phyloP scores from a whole-genome alignment of 2,113 vertebrate genomes.

The Rhegmatorhina hoffmannsi region DNA sequence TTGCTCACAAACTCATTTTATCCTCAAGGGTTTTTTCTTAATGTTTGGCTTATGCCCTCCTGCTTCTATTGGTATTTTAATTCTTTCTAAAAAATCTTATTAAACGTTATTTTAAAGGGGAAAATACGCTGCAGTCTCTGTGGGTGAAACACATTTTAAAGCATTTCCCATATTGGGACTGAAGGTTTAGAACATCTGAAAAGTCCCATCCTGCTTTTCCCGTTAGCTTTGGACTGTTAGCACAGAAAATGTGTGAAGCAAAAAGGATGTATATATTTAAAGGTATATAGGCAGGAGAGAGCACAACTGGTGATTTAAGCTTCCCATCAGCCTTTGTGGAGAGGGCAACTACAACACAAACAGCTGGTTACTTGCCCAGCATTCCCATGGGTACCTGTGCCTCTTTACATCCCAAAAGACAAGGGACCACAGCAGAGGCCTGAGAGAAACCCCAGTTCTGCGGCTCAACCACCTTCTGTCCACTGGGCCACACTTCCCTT shows the following conservation, averaged over 20 bases:
- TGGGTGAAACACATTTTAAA: not conserved
- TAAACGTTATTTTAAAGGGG: not conserved
- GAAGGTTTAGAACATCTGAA: not conserved
- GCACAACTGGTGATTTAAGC: accelerated
- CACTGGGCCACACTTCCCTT: not conserved
- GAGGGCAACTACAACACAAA: not conserved
- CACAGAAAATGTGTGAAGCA: not conserved
- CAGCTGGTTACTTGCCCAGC: accelerated
- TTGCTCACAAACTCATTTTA: conserved; percentile 20
- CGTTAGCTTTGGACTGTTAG: not conserved
- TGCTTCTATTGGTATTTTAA: conserved; percentile 24
- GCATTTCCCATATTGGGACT: not conserved
- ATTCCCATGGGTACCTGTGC: accelerated
- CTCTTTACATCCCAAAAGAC: not conserved
- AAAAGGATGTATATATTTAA: not conserved
- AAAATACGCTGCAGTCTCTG: not conserved
- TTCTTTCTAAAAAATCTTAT: not conserved
- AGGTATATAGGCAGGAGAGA: not conserved
- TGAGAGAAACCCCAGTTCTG: not conserved
- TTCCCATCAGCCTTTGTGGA: not conserved
- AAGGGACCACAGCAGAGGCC: not conserved
- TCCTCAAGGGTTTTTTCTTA: conserved; percentile 29
- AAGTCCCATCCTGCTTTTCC: not conserved
- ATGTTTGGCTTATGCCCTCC: conserved; percentile 29
- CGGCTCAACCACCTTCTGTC: not conserved